A percentile compares a stretch with the other conserved stretches of the same genome.
Evolutionary conservation across 2,888 invertebrate genomes (phyloP).

Genomic region (Cheilosia grossa): DNA sequence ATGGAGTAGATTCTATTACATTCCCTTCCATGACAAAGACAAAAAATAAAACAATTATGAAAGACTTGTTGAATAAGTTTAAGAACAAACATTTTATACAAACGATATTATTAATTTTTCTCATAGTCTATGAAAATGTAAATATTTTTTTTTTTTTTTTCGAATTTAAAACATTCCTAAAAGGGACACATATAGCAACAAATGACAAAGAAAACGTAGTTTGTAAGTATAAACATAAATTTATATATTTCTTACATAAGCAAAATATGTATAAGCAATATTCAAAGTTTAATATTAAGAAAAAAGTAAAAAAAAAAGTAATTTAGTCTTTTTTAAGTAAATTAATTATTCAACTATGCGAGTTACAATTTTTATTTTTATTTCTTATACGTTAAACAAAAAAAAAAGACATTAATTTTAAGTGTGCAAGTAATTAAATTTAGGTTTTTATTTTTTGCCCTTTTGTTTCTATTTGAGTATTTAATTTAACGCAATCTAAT

Average conservation of each 20-base stretch:
- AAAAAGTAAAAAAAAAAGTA: background rate
- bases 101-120: conserved; percentile 37
- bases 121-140: conserved; percentile 43
- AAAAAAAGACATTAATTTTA: conserved; percentile 4
- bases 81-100: conserved; percentile 14
- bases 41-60: background rate
- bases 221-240: conserved; percentile 14
- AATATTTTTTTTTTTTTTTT: conserved; percentile 41
- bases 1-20: conserved; percentile 78
- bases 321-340: background rate
- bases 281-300: conserved; percentile 18
- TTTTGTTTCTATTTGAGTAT: conserved; percentile 21
- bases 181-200: conserved; percentile 58
- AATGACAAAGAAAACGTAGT: conserved; percentile 64
- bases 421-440: background rate
- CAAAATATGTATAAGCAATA: conserved; percentile 37
- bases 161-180: conserved; percentile 48
- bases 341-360: background rate
- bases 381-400: background rate
- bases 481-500: conserved; percentile 23
- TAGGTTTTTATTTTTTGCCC: conserved; percentile 5
- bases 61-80: conserved; percentile 33
- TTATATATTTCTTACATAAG: conserved; percentile 1
- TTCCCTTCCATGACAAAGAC: conserved; percentile 1
- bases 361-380: background rate